Conservation (phyloP, 2,888 invertebrate species). For the Erynnis tages region DNA sequence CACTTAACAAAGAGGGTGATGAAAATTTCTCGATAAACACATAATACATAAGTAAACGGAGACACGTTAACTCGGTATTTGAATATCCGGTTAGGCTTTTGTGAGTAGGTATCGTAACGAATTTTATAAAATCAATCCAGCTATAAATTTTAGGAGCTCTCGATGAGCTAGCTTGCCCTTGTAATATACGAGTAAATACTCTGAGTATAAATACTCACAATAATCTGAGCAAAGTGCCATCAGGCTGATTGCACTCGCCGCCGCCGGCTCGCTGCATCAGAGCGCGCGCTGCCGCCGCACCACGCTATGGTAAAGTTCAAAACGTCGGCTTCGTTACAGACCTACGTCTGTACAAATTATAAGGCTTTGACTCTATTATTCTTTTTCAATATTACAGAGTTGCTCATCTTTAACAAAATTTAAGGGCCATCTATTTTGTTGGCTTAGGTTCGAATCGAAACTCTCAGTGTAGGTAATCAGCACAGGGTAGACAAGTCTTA, state of each 20-base stretch:
- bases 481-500: no score
- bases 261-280: background rate
- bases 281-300: background rate
- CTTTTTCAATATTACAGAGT: constrained; percentile 7
- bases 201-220: no score
- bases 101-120: no score
- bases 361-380: background rate
- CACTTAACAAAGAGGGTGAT: constrained; percentile 14
- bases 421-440: background rate
- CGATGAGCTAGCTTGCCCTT: constrained; percentile 22
- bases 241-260: constrained; percentile 2
- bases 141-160: background rate
- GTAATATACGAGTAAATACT: no score
- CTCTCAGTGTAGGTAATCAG: no score
- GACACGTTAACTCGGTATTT: background rate
- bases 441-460: no score
- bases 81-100: constrained; percentile 2
- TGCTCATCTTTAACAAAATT: constrained; percentile 1
- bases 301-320: constrained; percentile 15
- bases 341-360: constrained; percentile 5
- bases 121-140: background rate
- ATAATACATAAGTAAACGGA: background rate
- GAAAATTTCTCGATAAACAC: constrained; percentile 8
- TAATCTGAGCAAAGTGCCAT: constrained; percentile 7
- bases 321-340: no score